Base-by-base conservation (phyloP, 2,888 invertebrate genomes). In the Caenorhabditis japonica region DNA sequence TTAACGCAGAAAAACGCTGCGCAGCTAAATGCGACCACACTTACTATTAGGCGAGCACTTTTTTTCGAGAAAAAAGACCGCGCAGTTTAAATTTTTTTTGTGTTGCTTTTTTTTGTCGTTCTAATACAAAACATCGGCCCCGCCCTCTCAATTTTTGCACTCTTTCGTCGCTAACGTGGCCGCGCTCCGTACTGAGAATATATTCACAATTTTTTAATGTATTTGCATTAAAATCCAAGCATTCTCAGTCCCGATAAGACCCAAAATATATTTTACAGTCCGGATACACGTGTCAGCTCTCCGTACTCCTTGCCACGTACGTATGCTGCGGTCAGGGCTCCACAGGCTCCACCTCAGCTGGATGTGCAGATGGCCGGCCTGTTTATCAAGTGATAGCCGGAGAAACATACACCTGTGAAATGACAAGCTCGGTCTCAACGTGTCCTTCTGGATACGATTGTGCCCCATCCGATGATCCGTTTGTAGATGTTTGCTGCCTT, bases 401-500 rank as follows among this genome's bases (percentile, higher is more conserved):
- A 1, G 64, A 71, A 27, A 83, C 83, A 0, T 85, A 80, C 43
- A 71, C 78, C 3, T 83, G 69, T 39, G 70, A 70, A 4, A 62
- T 74, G n/a, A 53, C 68, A 2, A 61, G 46, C 23, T 27, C 76
- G 0, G 70, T 80, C 15, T 73, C 79, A 38, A 61, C 66, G 5
- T 86, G 86, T 59, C 86, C 86, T 12, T 62, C 81, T 10, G 77
- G 75, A 13, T 85, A 82, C 56, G 83, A 82, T 19, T 86, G 86
- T 75, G 74, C 83, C 0, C 64, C 64, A 0, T 85, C 85, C 0
- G 77, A 75, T 15, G 60, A 60, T 23, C 44, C 70, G 3, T 76
- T 78, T 23, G 47, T 82, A 15, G 79, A 78, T 59, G 86, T 86
- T n/a, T 86, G 86, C 38, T 86, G 86, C 56, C 66, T 75, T 21